A percentile compares a stretch with the other conserved stretches of the same genome.
Evolutionary conservation across 2,113 vertebrate genomes (phyloP).

Genomic region (Dicaeum eximium): DNA sequence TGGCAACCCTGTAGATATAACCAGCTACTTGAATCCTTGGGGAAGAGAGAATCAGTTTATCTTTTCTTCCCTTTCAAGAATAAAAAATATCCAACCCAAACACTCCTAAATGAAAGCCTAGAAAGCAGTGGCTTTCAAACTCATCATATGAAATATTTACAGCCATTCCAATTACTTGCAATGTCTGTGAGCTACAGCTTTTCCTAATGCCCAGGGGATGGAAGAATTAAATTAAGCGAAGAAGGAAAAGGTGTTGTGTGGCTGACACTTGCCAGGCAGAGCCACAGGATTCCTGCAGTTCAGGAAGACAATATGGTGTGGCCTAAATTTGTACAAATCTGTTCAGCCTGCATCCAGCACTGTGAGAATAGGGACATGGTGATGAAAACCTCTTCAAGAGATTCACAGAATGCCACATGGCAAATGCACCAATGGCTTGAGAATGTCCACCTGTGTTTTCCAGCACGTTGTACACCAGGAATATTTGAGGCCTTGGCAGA

Average conservation of each 20-base stretch:
- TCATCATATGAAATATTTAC: neutral
- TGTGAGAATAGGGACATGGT: neutral
- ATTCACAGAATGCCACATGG: neutral
- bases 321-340: neutral
- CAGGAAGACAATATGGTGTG: neutral
- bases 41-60: neutral
- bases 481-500: neutral
- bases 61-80: neutral
- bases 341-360: neutral
- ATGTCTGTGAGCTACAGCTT: neutral
- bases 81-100: neutral
- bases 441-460: neutral
- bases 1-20: neutral
- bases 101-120: neutral
- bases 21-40: neutral
- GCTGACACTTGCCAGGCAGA: neutral
- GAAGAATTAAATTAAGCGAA: neutral
- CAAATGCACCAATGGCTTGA: neutral
- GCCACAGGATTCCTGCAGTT: neutral
- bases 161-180: neutral
- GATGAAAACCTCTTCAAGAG: neutral
- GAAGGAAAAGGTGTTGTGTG: neutral
- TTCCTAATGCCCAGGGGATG: neutral
- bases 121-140: neutral
- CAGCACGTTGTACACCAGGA: accelerated